Evolutionary conservation across 2,797 vertebrate genomes (phyloP), one percentile per base, ranked within the genome.

Genomic region (Lacerta viridis): DNA sequence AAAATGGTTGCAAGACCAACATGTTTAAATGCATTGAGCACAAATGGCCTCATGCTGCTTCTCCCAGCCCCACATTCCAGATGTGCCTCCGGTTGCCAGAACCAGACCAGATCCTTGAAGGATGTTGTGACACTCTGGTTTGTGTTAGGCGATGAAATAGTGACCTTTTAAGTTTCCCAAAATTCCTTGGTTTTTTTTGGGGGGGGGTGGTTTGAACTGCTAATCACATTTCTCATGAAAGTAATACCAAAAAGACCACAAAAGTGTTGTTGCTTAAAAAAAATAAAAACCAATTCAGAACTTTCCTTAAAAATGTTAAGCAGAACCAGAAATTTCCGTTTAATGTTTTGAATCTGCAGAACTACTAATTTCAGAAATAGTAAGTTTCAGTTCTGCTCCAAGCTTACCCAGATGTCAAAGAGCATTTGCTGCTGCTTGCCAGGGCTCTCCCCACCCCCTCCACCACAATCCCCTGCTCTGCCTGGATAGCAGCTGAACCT

Each of bases 271-370:
- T 64, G 7, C 29, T 29, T 23, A 33, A 18, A 39, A 64, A 59
- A 50, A 82, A 8, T 41, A 27, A 71, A 72, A 36, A 17, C 41
- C 50, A 55, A 13, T 29, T 66, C 80, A 55, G 43, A 77, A 88
- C 23, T 18, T 77, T 68, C 4, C 41, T 83, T 27, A 76, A 66
- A 36, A 77, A 39, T n/a, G 25, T 72, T 81, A 81, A 81, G 25
- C 86, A 72, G 78, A 81, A 74, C 68, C 86, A 87, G 86, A 87
- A 87, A 74, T 8, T 36, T 23, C n/a, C 20, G 39, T 66, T 69
- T 77, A 18, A 69, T 17, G 25, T 41, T 77, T 77, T 76, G 71
- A 15, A 68, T 77, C 39, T 20, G 17, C 6, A 25, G n/a, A 68
- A 66, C 29, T 66, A 55, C 59, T 76, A 71, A 76, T 72, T 11